These are phyloP conservation scores for Antheraea pernyi DNA, from an alignment of 1,140 invertebrate species.

Conservation along the genomic window DNA sequence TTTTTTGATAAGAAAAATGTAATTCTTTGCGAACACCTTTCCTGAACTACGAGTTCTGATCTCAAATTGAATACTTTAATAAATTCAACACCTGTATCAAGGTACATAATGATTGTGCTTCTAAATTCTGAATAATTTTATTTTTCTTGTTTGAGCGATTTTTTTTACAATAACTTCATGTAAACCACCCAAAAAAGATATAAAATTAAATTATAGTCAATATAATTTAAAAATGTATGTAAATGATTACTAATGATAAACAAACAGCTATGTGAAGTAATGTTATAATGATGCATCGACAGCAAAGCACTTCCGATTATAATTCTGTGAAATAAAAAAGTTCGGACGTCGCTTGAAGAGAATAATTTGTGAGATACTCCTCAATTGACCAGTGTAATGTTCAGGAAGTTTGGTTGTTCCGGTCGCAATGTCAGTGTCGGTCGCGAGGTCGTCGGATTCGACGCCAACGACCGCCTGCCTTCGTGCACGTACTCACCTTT, in stretches of 20 bases:
- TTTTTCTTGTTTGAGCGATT: too few species aligned
- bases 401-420: conserved; percentile 55
- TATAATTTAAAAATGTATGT: neutral
- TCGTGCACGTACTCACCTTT: neutral
- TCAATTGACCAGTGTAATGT: conserved; percentile 18
- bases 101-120: too few species aligned
- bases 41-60: too few species aligned
- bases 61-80: too few species aligned
- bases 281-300: neutral
- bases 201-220: neutral
- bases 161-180: too few species aligned
- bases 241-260: conserved; percentile 2
- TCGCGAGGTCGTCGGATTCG: conserved; percentile 28
- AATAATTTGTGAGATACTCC: conserved; percentile 14
- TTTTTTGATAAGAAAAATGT: too few species aligned
- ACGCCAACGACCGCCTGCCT: conserved; percentile 30
- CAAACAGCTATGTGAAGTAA: neutral
- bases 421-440: conserved; percentile 60
- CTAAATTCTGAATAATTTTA: too few species aligned
- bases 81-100: too few species aligned
- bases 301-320: conserved; percentile 9
- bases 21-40: too few species aligned
- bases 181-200: too few species aligned
- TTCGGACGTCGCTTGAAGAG: neutral
- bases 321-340: conserved; percentile 1